Evolutionary conservation across 2,888 invertebrate genomes (phyloP).

Genomic region (Tetheella fluctuosa): DNA sequence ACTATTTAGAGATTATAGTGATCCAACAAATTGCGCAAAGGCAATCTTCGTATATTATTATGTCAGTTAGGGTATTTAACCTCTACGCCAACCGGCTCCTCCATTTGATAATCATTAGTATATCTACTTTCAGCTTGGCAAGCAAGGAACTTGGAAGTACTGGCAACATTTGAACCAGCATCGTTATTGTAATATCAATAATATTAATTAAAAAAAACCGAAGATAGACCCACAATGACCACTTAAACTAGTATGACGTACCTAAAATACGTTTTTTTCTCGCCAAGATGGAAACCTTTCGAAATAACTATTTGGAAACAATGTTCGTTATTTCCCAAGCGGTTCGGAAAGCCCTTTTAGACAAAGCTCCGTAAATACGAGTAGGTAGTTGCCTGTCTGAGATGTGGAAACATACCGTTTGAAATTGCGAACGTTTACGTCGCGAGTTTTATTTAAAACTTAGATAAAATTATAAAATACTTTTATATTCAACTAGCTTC

Average conservation of each 20-base stretch:
- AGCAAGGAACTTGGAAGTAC: too few relatives aligned
- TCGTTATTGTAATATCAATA: background rate
- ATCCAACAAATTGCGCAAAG: too few relatives aligned
- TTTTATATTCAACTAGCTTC: too few relatives aligned
- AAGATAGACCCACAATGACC: background rate
- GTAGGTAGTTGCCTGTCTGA: conserved; percentile 34
- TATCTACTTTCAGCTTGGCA: too few relatives aligned
- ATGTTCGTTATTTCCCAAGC: conserved; percentile 28
- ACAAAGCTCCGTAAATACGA: conserved; percentile 20
- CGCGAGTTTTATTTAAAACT: background rate
- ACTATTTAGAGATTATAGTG: too few relatives aligned
- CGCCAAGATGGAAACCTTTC: background rate
- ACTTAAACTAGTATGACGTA: background rate
- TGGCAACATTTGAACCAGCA: too few relatives aligned
- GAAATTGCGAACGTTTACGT: background rate
- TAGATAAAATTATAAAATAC: too few relatives aligned
- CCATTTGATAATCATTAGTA: too few relatives aligned
- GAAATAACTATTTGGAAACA: conserved; percentile 16
- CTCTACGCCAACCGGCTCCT: too few relatives aligned
- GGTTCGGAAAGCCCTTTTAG: conserved; percentile 20
- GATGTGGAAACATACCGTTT: conserved; percentile 20
- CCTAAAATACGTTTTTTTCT: conserved; percentile 6
- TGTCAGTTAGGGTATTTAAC: too few relatives aligned
- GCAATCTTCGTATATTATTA: too few relatives aligned
- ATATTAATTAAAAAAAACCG: too few relatives aligned